phyloP scores from a whole-genome alignment of 1,140 invertebrate genomes.

The Phymorhynchus buccinoides region DNA sequence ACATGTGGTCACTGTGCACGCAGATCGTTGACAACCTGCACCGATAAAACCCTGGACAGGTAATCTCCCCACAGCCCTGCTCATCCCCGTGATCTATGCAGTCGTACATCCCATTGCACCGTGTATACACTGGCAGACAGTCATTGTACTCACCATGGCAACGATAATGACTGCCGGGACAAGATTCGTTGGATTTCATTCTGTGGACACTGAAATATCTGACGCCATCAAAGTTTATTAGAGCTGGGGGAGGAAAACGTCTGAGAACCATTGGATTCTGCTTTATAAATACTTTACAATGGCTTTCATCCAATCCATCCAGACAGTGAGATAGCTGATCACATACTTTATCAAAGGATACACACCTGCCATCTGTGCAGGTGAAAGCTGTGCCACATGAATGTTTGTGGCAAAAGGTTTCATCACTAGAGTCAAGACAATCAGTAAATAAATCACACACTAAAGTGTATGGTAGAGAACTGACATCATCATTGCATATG shows the following conservation, averaged over 20 bases:
- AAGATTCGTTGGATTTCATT: not conserved
- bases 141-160: no score
- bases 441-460: no score
- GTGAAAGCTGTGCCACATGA: no score
- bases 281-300: not conserved
- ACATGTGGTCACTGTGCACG: no score
- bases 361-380: no score
- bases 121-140: no score
- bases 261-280: not conserved
- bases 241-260: not conserved
- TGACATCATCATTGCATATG: no score
- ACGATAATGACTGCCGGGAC: no score
- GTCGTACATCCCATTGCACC: constrained; percentile 18
- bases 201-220: not conserved
- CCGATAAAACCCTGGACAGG: constrained; percentile 36
- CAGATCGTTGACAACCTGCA: constrained; percentile 25
- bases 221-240: no score
- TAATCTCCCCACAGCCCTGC: not conserved
- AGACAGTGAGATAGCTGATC: not conserved
- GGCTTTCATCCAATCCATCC: not conserved
- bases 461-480: not conserved
- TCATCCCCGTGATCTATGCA: not conserved
- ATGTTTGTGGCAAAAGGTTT: no score
- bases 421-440: no score
- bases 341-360: not conserved